Conservation (phyloP, 2,113 vertebrate species). For the Thinocorus orbignyianus region DNA sequence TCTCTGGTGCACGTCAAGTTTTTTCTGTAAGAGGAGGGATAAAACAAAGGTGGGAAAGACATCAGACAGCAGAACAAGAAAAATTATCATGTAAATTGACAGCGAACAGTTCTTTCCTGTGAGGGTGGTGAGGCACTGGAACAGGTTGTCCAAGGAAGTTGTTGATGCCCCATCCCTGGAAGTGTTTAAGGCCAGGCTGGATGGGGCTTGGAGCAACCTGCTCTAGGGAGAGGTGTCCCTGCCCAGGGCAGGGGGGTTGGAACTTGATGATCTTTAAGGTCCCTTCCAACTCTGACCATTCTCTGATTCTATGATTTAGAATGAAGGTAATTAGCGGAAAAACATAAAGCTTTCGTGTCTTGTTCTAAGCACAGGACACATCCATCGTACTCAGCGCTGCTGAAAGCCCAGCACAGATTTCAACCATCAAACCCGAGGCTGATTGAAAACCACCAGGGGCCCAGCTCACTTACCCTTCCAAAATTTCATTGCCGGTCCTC, state of each 20-base stretch:
- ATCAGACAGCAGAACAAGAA: not conserved
- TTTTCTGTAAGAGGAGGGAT: not conserved
- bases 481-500: not conserved
- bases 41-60: not conserved
- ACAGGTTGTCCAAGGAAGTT: no score
- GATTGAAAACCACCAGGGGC: not conserved
- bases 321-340: not conserved
- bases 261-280: no score
- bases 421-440: not conserved
- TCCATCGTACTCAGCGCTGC: not conserved
- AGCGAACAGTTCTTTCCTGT: no score
- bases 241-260: no score
- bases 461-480: not conserved
- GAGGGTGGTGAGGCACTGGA: no score
- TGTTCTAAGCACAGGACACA: not conserved
- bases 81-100: not conserved
- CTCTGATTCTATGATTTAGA: no score
- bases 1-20: not conserved
- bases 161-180: no score
- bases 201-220: no score
- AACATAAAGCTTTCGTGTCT: not conserved
- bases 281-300: no score
- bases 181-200: no score
- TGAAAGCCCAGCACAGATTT: not conserved
- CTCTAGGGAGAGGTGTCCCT: no score